phyloP scores from a whole-genome alignment of 2,113 vertebrate genomes.

The Grammomys surdaster region DNA sequence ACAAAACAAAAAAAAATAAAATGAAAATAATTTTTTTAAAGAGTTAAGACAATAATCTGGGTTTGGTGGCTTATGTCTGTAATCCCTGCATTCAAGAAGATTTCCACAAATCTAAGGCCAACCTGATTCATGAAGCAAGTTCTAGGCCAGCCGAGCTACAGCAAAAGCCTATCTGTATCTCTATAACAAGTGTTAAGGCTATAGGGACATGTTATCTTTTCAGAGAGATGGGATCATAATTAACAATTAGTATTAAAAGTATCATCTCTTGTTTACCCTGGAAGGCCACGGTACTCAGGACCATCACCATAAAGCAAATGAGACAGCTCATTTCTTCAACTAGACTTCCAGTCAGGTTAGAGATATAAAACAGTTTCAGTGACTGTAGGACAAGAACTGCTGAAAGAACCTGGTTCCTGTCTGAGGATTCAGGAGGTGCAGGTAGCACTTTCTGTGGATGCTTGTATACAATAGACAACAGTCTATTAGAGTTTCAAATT shows the following conservation, averaged over 20 bases:
- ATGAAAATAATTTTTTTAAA: constrained; percentile 4
- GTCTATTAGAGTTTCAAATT: neutral
- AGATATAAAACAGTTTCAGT: neutral
- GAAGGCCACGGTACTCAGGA: neutral
- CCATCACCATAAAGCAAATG: neutral
- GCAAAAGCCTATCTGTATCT: neutral
- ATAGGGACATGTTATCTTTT: neutral
- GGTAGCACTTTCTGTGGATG: neutral
- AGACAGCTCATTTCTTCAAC: neutral
- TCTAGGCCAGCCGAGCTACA: neutral
- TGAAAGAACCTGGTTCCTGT: neutral
- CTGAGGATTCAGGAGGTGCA: neutral
- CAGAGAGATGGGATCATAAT: neutral
- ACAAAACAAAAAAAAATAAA: neutral
- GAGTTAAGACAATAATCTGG: neutral
- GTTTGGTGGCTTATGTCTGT: neutral
- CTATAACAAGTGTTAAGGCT: neutral
- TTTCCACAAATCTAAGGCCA: neutral
- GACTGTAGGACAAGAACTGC: neutral
- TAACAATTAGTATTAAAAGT: neutral
- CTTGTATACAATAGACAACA: constrained; percentile 6
- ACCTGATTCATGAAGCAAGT: neutral
- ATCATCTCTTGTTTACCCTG: neutral
- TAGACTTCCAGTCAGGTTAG: neutral
- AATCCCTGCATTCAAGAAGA: neutral